Conservation (phyloP, 1,140 invertebrate species). For the Saxidomus purpurata region DNA sequence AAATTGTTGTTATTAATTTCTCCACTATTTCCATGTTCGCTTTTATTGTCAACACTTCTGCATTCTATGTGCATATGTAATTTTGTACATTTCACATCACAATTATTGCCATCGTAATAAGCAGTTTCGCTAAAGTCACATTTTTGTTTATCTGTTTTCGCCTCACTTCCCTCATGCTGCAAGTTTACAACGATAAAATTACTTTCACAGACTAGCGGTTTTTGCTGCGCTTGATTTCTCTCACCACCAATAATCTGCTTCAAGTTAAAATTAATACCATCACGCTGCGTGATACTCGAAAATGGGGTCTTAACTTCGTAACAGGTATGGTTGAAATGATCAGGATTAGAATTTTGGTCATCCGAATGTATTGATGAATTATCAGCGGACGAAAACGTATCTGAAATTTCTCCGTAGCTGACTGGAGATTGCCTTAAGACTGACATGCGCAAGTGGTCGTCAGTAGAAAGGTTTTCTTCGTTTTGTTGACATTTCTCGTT, state of each 20-base stretch:
- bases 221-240: conserved; percentile 42
- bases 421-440: background rate
- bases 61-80: conserved; percentile 32
- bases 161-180: background rate
- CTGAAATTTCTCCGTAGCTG: background rate
- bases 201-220: conserved; percentile 1
- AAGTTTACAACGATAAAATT: conserved; percentile 17
- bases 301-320: conserved; percentile 52
- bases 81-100: background rate
- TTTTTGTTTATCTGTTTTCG: conserved; percentile 44
- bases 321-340: conserved; percentile 23
- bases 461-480: background rate
- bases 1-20: conserved; percentile 25
- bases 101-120: background rate
- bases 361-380: conserved; percentile 9
- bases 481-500: background rate
- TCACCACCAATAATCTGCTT: conserved; percentile 25
- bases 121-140: background rate
- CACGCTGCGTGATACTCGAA: background rate
- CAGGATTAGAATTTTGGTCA: background rate
- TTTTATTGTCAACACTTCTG: background rate
- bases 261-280: conserved; percentile 11
- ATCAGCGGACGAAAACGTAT: background rate
- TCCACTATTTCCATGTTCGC: background rate
- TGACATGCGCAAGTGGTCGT: background rate